A percentile compares a stretch with the other conserved stretches of the same genome.
Evolutionary conservation across 2,888 invertebrate genomes (phyloP).

Genomic region (Tineola bisselliella): DNA sequence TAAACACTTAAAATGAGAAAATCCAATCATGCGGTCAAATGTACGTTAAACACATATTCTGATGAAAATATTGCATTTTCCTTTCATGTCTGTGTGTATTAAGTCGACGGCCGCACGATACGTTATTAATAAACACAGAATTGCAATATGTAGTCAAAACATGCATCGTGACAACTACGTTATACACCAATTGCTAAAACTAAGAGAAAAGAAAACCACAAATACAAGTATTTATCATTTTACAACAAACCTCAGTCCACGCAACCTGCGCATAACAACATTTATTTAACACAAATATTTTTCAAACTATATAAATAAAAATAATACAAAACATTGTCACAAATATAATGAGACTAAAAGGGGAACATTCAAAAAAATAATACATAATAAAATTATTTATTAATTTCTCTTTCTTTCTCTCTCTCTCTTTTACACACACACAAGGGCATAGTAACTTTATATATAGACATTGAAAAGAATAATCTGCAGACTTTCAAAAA

Average conservation of each 20-base stretch:
- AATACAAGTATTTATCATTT: constrained; percentile 18
- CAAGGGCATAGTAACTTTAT: no score
- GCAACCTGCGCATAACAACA: constrained; percentile 61
- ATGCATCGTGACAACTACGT: constrained; percentile 1
- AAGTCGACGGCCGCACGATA: no score
- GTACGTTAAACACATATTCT: not conserved
- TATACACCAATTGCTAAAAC: constrained; percentile 9
- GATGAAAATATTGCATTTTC: not conserved
- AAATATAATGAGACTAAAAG: no score
- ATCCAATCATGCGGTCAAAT: not conserved
- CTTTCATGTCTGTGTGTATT: no score
- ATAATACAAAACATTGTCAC: not conserved
- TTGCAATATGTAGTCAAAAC: constrained; percentile 10
- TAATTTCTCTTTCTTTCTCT: no score
- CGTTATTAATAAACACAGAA: not conserved
- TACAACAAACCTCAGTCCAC: constrained; percentile 71
- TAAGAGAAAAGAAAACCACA: constrained; percentile 24
- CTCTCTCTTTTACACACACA: no score
- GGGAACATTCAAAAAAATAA: no score
- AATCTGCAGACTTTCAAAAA: no score
- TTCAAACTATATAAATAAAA: not conserved
- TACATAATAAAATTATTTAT: no score
- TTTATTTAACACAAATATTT: not conserved
- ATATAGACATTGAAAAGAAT: no score
- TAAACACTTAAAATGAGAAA: not conserved